Evolutionary conservation across 2,113 vertebrate species (phyloP).

Genomic region (Himantopus leucocephalus): DNA sequence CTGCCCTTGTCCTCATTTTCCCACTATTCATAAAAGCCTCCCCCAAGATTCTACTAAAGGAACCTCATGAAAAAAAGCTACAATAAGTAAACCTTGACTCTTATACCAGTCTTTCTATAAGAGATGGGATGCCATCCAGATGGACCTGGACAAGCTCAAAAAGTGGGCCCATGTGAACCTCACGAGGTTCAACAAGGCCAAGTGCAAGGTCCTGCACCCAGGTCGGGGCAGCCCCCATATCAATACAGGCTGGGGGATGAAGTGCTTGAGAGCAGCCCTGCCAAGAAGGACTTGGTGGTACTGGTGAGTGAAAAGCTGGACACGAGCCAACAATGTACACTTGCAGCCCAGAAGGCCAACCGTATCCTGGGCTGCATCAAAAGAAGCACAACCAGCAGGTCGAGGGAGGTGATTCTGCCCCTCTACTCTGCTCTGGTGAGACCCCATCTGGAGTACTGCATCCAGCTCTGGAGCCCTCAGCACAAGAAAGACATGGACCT

Average conservation of each 20-base stretch:
- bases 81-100: neutral
- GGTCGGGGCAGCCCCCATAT: neutral
- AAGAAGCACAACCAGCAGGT: neutral
- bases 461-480: neutral
- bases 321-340: neutral
- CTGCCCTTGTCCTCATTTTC: neutral
- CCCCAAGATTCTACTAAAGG: neutral
- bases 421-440: neutral
- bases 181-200: neutral
- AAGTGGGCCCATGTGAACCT: neutral
- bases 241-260: neutral
- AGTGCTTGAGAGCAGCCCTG: neutral
- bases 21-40: neutral
- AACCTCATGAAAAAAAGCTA: neutral
- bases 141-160: neutral
- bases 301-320: neutral
- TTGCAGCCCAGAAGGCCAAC: neutral
- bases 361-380: neutral
- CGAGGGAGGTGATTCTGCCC: neutral
- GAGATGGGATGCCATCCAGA: neutral
- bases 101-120: neutral
- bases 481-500: neutral
- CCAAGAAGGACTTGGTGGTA: neutral
- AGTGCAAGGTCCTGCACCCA: neutral
- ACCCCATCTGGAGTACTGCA: neutral